phyloP scores from a whole-genome alignment of 2,113 vertebrate genomes.

The Vimba vimba region DNA sequence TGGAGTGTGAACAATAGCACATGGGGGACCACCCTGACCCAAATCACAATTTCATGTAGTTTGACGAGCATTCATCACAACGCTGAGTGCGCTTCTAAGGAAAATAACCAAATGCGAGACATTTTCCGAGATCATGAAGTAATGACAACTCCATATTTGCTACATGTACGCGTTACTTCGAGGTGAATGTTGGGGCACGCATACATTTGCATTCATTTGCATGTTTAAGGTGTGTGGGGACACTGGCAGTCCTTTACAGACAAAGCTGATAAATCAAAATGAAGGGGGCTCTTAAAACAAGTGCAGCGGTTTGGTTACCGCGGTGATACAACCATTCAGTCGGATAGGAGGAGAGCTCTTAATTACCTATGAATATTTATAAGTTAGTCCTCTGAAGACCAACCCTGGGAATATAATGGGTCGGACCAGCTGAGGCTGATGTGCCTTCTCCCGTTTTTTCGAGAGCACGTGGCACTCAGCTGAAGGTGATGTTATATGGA shows the following conservation, averaged over 20 bases:
- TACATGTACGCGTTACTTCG: constrained; percentile 74
- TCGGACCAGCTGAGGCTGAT: constrained; percentile 52
- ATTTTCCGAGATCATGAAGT: constrained; percentile 75
- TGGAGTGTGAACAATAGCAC: constrained; percentile 44
- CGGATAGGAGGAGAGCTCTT: constrained; percentile 56
- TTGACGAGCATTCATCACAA: constrained; percentile 19
- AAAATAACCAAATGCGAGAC: constrained; percentile 60
- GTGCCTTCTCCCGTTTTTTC: constrained; percentile 3
- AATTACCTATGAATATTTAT: constrained; percentile 77
- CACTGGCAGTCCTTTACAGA: constrained; percentile 64
- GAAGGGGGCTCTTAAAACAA: constrained; percentile 66
- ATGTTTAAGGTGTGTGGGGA: constrained; percentile 71
- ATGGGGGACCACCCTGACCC: constrained; percentile 57
- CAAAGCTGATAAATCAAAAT: constrained; percentile 78
- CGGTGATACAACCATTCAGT: constrained; percentile 55
- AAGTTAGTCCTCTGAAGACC: constrained; percentile 61
- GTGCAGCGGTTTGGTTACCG: constrained; percentile 61
- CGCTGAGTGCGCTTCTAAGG: constrained; percentile 9
- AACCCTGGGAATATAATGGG: constrained; percentile 62
- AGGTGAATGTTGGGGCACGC: constrained; percentile 74
- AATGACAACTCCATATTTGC: constrained; percentile 75
- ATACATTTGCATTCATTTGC: constrained; percentile 80
- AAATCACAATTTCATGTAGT: constrained; percentile 59
- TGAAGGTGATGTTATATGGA: constrained; percentile 19
- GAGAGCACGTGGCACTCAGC: neutral